These are phyloP conservation scores for Peromyscus nudipes DNA, from an alignment of 2,797 vertebrate species.

Conservation along the genomic window DNA sequence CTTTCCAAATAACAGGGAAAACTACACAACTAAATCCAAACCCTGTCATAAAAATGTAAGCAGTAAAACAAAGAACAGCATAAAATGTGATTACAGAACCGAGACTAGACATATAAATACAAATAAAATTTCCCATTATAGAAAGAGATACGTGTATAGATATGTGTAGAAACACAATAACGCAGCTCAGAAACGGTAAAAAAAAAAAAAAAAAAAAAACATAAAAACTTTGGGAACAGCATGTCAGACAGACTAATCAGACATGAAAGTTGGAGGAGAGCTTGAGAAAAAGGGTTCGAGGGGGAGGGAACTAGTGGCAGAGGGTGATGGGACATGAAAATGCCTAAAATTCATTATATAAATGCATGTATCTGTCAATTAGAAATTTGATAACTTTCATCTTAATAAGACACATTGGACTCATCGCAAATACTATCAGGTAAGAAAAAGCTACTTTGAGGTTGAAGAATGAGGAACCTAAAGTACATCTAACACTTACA, in stretches of 20 bases:
- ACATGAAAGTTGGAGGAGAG: not conserved
- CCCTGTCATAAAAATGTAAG: slow-evolving; percentile 46
- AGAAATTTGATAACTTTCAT: not conserved
- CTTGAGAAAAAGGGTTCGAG: not conserved
- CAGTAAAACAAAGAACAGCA: not conserved
- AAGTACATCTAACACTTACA: not conserved
- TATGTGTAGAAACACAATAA: not conserved
- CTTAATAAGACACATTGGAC: not conserved
- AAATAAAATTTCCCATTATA: slow-evolving; percentile 14
- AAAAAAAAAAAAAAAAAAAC: no score
- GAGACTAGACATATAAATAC: slow-evolving; percentile 11
- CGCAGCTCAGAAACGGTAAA: not conserved
- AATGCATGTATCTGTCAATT: not conserved
- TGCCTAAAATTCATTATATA: not conserved
- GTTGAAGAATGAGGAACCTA: not conserved
- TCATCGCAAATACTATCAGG: not conserved
- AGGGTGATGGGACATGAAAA: not conserved
- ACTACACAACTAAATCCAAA: slow-evolving; percentile 9
- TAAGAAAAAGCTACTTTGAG: not conserved
- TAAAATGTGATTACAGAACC: slow-evolving; percentile 10
- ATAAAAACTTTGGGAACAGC: not conserved
- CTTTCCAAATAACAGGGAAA: slow-evolving; percentile 17
- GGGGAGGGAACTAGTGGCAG: no score
- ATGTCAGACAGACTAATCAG: not conserved
- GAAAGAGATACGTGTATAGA: not conserved